Percentiles rank a stretch among this genome's conserved stretches.
phyloP scores from a whole-genome alignment of 2,888 invertebrate genomes.

The Ceraclea dissimilis region DNA sequence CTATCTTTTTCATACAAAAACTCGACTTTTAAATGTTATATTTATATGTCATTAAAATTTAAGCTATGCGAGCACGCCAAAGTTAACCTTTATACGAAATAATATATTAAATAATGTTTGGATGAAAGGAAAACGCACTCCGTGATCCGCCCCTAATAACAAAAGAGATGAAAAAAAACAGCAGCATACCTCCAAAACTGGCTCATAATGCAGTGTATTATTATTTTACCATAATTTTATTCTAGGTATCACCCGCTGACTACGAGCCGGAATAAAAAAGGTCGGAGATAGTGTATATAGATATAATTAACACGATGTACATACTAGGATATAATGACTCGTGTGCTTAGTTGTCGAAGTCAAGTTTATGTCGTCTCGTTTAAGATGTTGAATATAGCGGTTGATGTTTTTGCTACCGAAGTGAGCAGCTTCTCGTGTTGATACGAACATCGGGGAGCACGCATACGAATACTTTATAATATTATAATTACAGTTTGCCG shows the following conservation, averaged over 20 bases:
- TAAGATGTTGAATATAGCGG: background rate
- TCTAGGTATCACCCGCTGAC: background rate
- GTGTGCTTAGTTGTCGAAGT: no score
- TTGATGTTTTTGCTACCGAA: background rate
- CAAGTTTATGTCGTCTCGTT: no score
- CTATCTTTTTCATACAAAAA: no score
- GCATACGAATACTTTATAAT: background rate
- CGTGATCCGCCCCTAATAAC: background rate
- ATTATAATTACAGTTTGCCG: constrained; percentile 9
- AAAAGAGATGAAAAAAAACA: background rate
- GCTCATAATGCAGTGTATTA: background rate
- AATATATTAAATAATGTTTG: background rate
- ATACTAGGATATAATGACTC: background rate
- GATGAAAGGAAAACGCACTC: background rate
- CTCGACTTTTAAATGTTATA: background rate
- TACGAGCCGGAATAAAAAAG: background rate
- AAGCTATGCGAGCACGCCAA: background rate
- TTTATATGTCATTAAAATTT: background rate
- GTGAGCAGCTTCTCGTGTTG: constrained; percentile 10
- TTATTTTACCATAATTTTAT: background rate
- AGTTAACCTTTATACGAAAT: background rate
- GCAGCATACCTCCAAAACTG: background rate
- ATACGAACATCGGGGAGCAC: constrained; percentile 1
- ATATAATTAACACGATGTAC: background rate
- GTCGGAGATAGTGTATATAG: background rate